phyloP scores from a whole-genome alignment of 1,140 invertebrate genomes.

The Drosophila repleta region DNA sequence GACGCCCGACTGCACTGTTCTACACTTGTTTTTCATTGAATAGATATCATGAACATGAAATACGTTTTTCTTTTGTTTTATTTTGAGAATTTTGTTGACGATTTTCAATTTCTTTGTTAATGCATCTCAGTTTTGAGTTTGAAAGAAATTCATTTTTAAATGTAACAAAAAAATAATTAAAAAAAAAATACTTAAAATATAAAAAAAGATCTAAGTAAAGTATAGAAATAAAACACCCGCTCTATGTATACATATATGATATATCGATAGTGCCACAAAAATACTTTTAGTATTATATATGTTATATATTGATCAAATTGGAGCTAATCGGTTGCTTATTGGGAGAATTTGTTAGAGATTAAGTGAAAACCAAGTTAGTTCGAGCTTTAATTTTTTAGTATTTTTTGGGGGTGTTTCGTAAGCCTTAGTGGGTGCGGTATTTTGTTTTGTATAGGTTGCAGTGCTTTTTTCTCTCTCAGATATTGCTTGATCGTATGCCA shows the following conservation, averaged over 20 bases:
- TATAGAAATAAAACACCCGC: constrained; percentile 27
- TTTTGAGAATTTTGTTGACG: constrained; percentile 44
- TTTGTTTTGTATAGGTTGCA: constrained; percentile 23
- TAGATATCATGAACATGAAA: constrained; percentile 39
- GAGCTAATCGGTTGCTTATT: constrained; percentile 24
- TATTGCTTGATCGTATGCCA: constrained; percentile 41
- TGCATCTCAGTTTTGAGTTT: constrained; percentile 79
- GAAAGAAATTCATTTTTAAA: constrained; percentile 82
- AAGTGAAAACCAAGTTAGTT: constrained; percentile 34
- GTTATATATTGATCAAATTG: constrained; percentile 7
- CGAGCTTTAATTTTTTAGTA: constrained; percentile 15
- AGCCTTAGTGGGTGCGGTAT: constrained; percentile 25
- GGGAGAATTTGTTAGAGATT: constrained; percentile 17
- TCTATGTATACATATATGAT: constrained; percentile 25
- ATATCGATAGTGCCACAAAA: constrained; percentile 46
- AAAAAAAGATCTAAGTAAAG: too few relatives aligned
- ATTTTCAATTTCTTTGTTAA: constrained; percentile 52
- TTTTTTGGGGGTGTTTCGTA: constrained; percentile 12
- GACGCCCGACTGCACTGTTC: too few relatives aligned
- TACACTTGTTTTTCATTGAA: constrained; percentile 2
- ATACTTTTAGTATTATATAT: constrained; percentile 31
- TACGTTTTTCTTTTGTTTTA: constrained; percentile 23
- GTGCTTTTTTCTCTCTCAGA: constrained; percentile 47
- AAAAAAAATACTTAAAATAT: constrained; percentile 20
- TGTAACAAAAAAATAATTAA: constrained; percentile 43